Conservation (phyloP, 1,140 invertebrate species). For the Drosophila willistoni region DNA sequence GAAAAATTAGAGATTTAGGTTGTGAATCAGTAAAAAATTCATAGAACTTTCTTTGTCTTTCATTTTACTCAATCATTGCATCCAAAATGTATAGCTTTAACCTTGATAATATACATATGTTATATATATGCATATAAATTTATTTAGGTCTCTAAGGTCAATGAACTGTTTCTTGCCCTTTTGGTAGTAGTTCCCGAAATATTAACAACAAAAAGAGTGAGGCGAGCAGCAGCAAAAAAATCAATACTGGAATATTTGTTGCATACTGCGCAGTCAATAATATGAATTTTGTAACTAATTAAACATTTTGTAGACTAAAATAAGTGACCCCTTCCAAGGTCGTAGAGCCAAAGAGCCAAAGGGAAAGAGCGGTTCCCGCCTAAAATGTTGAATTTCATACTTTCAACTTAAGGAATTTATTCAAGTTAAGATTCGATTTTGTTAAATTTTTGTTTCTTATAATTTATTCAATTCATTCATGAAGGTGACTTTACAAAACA, state of each 20-base stretch:
- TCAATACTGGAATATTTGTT: neutral
- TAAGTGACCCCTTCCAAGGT: too few relatives aligned
- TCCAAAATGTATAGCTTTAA: neutral
- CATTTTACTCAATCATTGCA: neutral
- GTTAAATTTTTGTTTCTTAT: too few relatives aligned
- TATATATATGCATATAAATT: neutral
- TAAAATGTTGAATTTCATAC: too few relatives aligned
- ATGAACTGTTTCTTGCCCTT: constrained; percentile 26
- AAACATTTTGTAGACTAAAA: neutral
- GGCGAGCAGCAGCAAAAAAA: neutral
- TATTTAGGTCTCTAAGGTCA: constrained; percentile 24
- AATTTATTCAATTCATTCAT: too few relatives aligned
- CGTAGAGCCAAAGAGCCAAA: too few relatives aligned
- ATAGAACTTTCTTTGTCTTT: neutral
- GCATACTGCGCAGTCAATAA: neutral
- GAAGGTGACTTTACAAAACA: too few relatives aligned
- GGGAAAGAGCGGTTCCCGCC: too few relatives aligned
- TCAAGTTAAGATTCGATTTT: too few relatives aligned
- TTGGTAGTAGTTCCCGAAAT: constrained; percentile 26
- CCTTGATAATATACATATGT: too few relatives aligned
- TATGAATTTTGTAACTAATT: neutral
- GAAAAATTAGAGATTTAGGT: neutral
- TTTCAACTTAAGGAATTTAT: too few relatives aligned
- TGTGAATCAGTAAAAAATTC: too few relatives aligned
- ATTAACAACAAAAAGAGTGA: neutral